Evolutionary conservation across 1,140 invertebrate genomes (phyloP).

Genomic region (Papilio helenus): DNA sequence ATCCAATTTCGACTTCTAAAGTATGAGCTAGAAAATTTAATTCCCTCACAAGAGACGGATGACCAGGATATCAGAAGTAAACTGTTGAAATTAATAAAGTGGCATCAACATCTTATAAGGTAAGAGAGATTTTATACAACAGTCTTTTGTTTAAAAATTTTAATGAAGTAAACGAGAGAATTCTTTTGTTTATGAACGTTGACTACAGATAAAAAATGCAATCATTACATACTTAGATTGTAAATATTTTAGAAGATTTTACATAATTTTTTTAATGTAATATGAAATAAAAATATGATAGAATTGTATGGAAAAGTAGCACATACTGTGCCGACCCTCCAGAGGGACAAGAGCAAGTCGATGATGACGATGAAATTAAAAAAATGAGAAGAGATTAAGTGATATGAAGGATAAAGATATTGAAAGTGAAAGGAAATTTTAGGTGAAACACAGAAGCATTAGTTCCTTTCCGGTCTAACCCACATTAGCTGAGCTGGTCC

Average conservation of each 20-base stretch:
- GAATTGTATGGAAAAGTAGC: too few species aligned
- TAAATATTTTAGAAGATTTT: too few species aligned
- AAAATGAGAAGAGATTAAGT: neutral
- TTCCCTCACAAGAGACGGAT: slow-evolving; percentile 31
- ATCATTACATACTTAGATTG: too few species aligned
- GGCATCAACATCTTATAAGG: slow-evolving; percentile 45
- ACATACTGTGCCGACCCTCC: too few species aligned
- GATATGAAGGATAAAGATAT: neutral
- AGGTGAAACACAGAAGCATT: neutral
- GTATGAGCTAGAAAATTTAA: slow-evolving; percentile 41
- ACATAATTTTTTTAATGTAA: too few species aligned
- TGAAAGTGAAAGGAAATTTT: neutral
- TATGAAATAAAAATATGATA: too few species aligned
- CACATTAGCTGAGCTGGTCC: neutral
- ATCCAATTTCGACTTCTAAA: slow-evolving; percentile 42
- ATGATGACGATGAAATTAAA: too few species aligned
- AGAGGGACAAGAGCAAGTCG: too few species aligned
- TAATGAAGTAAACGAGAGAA: too few species aligned
- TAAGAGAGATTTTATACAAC: slow-evolving; percentile 17
- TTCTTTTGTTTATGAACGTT: too few species aligned
- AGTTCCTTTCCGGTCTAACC: neutral
- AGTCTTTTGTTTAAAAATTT: neutral
- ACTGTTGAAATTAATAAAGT: slow-evolving; percentile 40
- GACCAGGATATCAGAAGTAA: slow-evolving; percentile 25
- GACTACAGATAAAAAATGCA: too few species aligned